These are phyloP conservation scores for Myripristis jacobus DNA, from an alignment of 2,797 vertebrate species.

Conservation along the genomic window DNA sequence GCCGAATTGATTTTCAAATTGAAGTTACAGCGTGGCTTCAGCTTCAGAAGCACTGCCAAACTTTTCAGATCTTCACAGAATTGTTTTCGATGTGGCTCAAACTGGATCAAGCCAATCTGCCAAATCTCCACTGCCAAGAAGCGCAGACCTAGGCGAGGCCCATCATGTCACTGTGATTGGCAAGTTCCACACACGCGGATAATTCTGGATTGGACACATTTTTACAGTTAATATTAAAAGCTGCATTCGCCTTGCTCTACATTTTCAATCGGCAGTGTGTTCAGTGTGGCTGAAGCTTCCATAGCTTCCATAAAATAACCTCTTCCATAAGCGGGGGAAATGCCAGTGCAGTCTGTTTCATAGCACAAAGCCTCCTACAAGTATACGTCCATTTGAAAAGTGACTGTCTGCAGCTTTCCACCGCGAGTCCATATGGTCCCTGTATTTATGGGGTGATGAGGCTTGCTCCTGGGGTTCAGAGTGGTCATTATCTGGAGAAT, in stretches of 20 bases:
- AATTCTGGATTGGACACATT: slow-evolving; percentile 23
- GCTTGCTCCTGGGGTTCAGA: slow-evolving; percentile 74
- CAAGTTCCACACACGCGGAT: slow-evolving; percentile 12
- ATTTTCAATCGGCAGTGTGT: slow-evolving; percentile 54
- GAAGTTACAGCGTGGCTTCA: too few species aligned
- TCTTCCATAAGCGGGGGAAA: slow-evolving; percentile 54
- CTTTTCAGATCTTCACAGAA: neutral
- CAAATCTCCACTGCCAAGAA: neutral
- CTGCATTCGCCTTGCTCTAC: slow-evolving; percentile 16
- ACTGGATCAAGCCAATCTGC: neutral
- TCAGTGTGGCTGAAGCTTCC: slow-evolving; percentile 40
- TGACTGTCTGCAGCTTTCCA: slow-evolving; percentile 68
- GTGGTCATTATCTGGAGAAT: slow-evolving; percentile 82
- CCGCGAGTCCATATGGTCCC: slow-evolving; percentile 62
- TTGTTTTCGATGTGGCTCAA: neutral
- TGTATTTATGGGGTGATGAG: slow-evolving; percentile 77
- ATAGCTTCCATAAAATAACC: slow-evolving; percentile 55
- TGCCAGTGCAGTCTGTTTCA: slow-evolving; percentile 20
- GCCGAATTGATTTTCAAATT: too few species aligned
- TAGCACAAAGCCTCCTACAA: slow-evolving; percentile 66
- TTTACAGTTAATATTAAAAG: slow-evolving; percentile 36
- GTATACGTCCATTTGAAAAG: slow-evolving; percentile 70
- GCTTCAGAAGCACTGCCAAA: too few species aligned
- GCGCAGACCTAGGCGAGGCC: neutral
- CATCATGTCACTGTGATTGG: slow-evolving; percentile 5